Evolutionary conservation across 2,113 vertebrate genomes (phyloP).

Genomic region (Vulpes ferrilata): DNA sequence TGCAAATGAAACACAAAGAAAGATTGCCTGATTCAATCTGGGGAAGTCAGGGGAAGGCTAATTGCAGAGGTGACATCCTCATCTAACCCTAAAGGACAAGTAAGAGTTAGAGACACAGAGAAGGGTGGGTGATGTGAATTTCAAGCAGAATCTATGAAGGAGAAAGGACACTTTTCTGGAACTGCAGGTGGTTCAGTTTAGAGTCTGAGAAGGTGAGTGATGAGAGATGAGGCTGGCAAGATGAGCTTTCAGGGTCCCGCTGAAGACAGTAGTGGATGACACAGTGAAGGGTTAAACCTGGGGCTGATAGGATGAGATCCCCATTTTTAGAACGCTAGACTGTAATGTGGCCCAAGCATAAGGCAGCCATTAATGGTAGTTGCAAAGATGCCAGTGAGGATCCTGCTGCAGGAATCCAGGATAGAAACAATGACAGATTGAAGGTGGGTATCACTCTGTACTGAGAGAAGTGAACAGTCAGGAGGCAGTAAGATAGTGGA

Average conservation of each 20-base stretch:
- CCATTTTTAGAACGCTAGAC: neutral
- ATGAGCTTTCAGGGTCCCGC: neutral
- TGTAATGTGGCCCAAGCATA: neutral
- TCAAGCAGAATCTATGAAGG: neutral
- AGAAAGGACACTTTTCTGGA: neutral
- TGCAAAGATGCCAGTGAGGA: neutral
- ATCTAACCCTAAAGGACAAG: neutral
- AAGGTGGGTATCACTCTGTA: neutral
- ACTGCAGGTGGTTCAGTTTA: neutral
- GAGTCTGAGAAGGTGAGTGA: neutral
- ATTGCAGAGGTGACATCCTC: neutral
- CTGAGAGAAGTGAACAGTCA: neutral
- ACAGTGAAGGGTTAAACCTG: neutral
- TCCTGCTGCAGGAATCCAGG: neutral
- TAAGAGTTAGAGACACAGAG: neutral
- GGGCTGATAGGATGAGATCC: neutral
- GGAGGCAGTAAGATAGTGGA: neutral
- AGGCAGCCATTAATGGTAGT: neutral
- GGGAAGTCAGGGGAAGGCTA: neutral
- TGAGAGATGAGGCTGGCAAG: too few species aligned
- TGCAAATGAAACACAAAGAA: neutral
- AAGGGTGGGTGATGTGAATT: neutral
- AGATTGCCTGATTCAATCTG: neutral
- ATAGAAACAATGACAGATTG: neutral
- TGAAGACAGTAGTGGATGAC: neutral